Evolutionary conservation across 2,888 invertebrate genomes (phyloP), one percentile per base, ranked within the genome.

Genomic region (Emesis russula): DNA sequence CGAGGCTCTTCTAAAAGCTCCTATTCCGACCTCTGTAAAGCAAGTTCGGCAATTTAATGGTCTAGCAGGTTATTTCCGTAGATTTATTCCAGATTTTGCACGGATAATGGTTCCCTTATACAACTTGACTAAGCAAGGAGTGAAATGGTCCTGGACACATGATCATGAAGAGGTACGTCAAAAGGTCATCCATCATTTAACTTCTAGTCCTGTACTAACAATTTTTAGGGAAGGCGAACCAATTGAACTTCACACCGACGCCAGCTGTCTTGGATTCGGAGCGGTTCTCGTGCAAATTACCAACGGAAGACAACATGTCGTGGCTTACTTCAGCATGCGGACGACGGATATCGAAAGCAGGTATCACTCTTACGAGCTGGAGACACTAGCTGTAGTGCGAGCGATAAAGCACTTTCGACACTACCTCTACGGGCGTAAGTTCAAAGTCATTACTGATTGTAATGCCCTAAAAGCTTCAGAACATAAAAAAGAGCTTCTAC

Each of bases 401-500:
- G 94, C 0, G 11, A 44, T 44, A 9, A 44, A 44, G 11, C 41
- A 44, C 11, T 44, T 44, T 44, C 41, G 41, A 44, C 95, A 95
- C 3, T 95, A 86, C 58, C 76, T 95, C 0, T 90, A 93, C 48
- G 92, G 92, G 0, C 82, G 90, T 7, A 33, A 36, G 25, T 44
- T 74, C 7, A 44, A 38, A 41, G 36, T 74, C 0, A 25, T 74
- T 11, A 91, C 93, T 13, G 91, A 96, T 41, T 96, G 95, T 68
- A 95, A 96, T 25, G 91, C 95, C 0, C 74, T 96, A 0, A 95
- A 95, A 81, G 94, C 95, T 0, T 95, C 95, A 0, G 90, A 92
- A 31, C 91, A 94, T n/a, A 95, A 96, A 79, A 78, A 89, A 82
- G 95, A 96, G 5, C 48, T 96, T 3, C 41, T 44, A 3, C 41